A percentile compares a stretch with the other conserved stretches of the same genome.
These are phyloP conservation scores for Galleria mellonella DNA, from an alignment of 1,140 invertebrate species.

Conservation along the genomic window DNA sequence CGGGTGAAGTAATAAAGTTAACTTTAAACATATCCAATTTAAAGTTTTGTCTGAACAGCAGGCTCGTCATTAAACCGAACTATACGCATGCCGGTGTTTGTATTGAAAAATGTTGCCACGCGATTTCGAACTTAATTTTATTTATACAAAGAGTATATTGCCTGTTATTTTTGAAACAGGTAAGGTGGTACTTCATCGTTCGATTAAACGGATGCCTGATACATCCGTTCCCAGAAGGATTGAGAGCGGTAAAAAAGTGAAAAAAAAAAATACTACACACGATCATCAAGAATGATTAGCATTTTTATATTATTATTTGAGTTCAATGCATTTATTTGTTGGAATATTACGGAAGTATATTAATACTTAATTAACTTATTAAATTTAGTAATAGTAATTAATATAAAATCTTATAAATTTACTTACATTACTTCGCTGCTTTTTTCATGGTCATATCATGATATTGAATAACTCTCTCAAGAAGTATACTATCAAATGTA, in stretches of 20 bases:
- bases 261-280: conserved; percentile 14
- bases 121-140: conserved; percentile 3
- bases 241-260: conserved; percentile 27
- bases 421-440: no score
- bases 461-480: no score
- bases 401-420: no score
- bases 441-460: no score
- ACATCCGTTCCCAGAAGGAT: conserved; percentile 62
- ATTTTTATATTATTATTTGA: no score
- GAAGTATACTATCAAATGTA: no score
- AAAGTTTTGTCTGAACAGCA: conserved; percentile 1
- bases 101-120: not conserved
- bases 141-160: not conserved
- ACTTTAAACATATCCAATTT: conserved; percentile 9
- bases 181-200: conserved; percentile 7
- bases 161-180: not conserved
- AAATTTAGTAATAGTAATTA: no score
- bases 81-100: not conserved
- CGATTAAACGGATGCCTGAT: conserved; percentile 33
- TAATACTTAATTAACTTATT: no score
- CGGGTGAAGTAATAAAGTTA: conserved; percentile 7
- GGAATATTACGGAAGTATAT: no score
- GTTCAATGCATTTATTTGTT: no score
- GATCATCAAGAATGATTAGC: not conserved
- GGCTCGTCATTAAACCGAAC: conserved; percentile 1